Evolutionary conservation across 2,888 invertebrate species (phyloP), one percentile per base, ranked within the genome.

Genomic region (Ormyrus thymus): DNA sequence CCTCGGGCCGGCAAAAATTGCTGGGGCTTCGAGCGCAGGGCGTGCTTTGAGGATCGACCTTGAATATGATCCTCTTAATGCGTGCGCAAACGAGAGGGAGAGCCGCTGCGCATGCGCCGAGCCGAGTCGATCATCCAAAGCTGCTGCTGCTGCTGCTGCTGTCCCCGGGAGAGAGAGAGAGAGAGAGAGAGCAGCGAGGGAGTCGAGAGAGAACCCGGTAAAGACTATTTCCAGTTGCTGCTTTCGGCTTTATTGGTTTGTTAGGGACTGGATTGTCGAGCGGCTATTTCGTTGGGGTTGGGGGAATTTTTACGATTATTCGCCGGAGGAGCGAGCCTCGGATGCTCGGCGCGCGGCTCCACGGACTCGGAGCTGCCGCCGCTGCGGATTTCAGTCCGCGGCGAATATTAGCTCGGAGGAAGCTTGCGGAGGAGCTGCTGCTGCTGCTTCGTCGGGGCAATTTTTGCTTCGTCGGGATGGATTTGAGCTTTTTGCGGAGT

Each of bases 1-100:
- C 45, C 55, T 10, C 46, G 56, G 15, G 7, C 13, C 46, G 53
- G 29, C 10, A 56, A 69, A 61, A 71, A 61, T 71, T 51, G 13
- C 48, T 3, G 7, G 50, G 43, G 46, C 50, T 61, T 71, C 11
- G 11, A 29, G 11, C 58, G 50, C 72, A 11, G 73, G 53, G 56
- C 3, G 15, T 64, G 48, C 55, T 46, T 73, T 73, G 13, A 64
- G 55, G 62, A 73, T 72, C 48, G 68, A 72, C 72, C 78, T 78
- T 78, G 78, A 78, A 78, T 73, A 55, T 62, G 78, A 78, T 78
- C 72, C 61, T 72, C 62, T 62, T 56, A 56, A 56, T 48, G 53
- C 45, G 55, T 29, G 29, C 29, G 29, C 29, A 29, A 29, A 53
- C 15, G 50, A 50, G 43, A 9, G 43, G 64, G 64, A 50, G 64